phyloP scores from a whole-genome alignment of 2,888 invertebrate genomes.

The Drosophila siamana region DNA sequence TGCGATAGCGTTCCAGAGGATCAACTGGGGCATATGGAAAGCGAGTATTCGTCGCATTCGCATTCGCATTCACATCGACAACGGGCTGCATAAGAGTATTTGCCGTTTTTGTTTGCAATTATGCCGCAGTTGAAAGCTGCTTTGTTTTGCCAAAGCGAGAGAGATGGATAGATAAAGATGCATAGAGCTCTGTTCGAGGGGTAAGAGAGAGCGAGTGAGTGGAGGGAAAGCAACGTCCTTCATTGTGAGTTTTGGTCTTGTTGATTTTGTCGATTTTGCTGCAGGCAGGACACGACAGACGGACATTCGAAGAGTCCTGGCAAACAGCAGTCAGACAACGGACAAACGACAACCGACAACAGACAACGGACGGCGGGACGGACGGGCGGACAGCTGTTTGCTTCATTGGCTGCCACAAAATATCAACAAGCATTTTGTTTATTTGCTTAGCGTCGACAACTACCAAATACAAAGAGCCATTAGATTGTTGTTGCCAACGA shows the following conservation, averaged over 20 bases:
- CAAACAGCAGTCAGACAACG: not conserved
- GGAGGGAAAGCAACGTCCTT: constrained; percentile 23
- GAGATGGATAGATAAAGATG: not conserved
- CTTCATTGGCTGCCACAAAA: constrained; percentile 83
- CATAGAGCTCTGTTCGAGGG: not conserved
- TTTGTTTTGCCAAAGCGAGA: constrained; percentile 35
- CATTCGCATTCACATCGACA: not conserved
- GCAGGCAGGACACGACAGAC: constrained; percentile 41
- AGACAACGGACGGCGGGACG: constrained; percentile 33
- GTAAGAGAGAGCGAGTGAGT: not conserved
- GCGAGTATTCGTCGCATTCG: not conserved
- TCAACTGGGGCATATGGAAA: constrained; percentile 9
- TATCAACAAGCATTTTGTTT: constrained; percentile 81
- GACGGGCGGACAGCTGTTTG: constrained; percentile 67
- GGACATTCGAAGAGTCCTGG: constrained; percentile 1
- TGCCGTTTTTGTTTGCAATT: constrained; percentile 69
- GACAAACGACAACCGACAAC: constrained; percentile 30
- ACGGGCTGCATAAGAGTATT: constrained; percentile 42
- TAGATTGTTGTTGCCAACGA: constrained; percentile 54
- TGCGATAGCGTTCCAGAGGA: constrained; percentile 31
- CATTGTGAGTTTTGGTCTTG: constrained; percentile 47
- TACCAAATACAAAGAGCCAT: constrained; percentile 65
- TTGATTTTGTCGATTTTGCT: constrained; percentile 79
- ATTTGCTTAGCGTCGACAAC: constrained; percentile 75
- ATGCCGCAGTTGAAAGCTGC: constrained; percentile 64